A percentile compares a stretch with the other conserved stretches of the same genome.
phyloP scores from a whole-genome alignment of 2,113 vertebrate species.

The Strigops habroptila region DNA sequence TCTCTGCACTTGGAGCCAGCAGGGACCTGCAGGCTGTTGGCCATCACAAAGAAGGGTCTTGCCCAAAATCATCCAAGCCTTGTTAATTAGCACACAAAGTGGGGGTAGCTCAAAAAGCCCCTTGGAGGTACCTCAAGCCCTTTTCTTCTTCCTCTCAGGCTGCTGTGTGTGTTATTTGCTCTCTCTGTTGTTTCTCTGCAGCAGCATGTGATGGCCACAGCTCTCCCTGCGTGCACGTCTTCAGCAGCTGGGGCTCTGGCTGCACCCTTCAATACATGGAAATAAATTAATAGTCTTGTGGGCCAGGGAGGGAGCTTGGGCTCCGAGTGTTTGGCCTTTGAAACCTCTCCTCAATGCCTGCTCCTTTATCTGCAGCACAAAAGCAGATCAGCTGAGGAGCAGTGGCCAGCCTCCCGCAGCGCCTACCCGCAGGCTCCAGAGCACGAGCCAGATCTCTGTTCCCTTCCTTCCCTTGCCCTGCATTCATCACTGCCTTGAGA shows the following conservation, averaged over 20 bases:
- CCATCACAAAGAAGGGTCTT: neutral
- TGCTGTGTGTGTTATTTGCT: neutral
- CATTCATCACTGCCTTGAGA: neutral
- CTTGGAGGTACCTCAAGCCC: neutral
- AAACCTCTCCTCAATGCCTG: neutral
- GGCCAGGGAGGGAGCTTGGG: neutral
- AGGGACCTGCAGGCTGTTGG: neutral
- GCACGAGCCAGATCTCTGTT: neutral
- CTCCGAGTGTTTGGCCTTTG: neutral
- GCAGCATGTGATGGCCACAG: neutral
- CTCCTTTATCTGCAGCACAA: neutral
- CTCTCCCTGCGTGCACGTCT: neutral
- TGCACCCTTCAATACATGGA: neutral
- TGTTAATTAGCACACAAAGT: neutral
- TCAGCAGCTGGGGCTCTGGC: neutral
- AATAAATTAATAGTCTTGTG: neutral
- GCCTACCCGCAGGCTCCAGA: neutral
- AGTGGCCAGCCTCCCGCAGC: neutral
- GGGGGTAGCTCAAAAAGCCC: neutral
- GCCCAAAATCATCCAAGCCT: neutral
- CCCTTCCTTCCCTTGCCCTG: neutral
- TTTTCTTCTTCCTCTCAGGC: neutral
- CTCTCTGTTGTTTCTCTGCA: neutral
- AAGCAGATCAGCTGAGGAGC: neutral
- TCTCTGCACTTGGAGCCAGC: neutral